Base-by-base conservation (phyloP, 2,888 invertebrate genomes). In the Zygogramma bicolorata region DNA sequence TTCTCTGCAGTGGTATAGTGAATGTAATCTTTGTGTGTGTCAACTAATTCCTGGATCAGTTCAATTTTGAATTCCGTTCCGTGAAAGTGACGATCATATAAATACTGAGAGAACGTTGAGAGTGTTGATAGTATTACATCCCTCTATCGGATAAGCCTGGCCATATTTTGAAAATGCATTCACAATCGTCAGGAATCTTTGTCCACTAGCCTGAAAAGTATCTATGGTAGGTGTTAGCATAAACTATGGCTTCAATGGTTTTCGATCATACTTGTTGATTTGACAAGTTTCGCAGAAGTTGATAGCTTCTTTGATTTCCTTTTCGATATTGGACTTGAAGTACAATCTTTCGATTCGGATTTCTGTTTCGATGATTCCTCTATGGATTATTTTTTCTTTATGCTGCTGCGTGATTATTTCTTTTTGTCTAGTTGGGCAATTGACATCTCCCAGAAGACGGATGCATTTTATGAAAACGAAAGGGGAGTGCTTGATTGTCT, bases 251-350 rank as follows among this genome's bases (percentile, higher is more conserved):
- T 65, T 49, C 15, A 27, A 27, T 15, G 49, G 49, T 18, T 0
- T 49, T 49, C 49, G 1, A 29, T 65, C 65, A 25, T 65, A 46
- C 42, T 65, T 29, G 18, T 49, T 65, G 40, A 15, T 49, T 49
- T 65, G 65, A 27, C 65, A 65, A 13, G 15, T 62, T 7, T 62
- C 62, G 62, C 62, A 62, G 10, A 42, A n/a, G 27, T 62, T 42
- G 6, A 62, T 62, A 7, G 46, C 20, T 20, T 46, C 20, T 20
- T 46, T 20, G 5, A 46, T 46, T 1, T 46, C 20, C n/a, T 40
- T 20, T 46, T 46, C 6, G 3, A 46, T 46, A 46, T 46, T 46
- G 42, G 15, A 18, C 42, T 8, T 18, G 18, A 2, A 20, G 10
- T 46, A 46, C 3, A 2, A 20, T 3, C 18, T 15, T 46, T 7